phyloP scores from a whole-genome alignment of 2,113 vertebrate species.

The Cygnus buccinator region DNA sequence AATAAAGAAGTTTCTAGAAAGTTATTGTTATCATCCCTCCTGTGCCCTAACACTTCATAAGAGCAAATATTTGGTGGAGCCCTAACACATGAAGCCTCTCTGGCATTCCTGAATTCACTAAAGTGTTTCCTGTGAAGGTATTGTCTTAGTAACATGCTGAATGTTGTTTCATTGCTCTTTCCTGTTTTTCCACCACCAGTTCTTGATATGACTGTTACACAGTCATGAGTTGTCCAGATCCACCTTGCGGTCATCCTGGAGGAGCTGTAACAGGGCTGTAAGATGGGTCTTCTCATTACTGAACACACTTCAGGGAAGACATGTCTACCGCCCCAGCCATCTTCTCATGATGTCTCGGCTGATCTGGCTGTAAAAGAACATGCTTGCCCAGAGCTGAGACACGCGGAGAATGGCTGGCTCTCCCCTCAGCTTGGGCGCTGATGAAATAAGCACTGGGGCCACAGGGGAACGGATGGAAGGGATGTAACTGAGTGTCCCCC shows the following conservation, averaged over 20 bases:
- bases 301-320: background rate
- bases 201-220: background rate
- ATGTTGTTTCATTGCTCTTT: background rate
- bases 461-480: no score
- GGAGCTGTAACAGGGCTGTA: background rate
- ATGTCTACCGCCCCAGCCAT: no score
- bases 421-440: background rate
- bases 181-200: fast-evolving
- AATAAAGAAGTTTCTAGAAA: background rate
- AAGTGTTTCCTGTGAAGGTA: background rate
- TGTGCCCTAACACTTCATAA: no score
- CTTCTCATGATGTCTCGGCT: background rate
- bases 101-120: background rate
- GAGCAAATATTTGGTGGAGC: background rate
- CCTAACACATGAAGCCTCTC: background rate
- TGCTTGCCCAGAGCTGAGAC: background rate
- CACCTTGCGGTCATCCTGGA: background rate
- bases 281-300: background rate
- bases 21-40: no score
- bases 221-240: no score
- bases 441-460: background rate
- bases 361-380: background rate
- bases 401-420: background rate
- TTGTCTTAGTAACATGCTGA: fast-evolving
- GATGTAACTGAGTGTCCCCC: background rate